A percentile compares a stretch with the other conserved stretches of the same genome.
Conservation (phyloP, 2,113 vertebrate species). For the Microcebus murinus region DNA sequence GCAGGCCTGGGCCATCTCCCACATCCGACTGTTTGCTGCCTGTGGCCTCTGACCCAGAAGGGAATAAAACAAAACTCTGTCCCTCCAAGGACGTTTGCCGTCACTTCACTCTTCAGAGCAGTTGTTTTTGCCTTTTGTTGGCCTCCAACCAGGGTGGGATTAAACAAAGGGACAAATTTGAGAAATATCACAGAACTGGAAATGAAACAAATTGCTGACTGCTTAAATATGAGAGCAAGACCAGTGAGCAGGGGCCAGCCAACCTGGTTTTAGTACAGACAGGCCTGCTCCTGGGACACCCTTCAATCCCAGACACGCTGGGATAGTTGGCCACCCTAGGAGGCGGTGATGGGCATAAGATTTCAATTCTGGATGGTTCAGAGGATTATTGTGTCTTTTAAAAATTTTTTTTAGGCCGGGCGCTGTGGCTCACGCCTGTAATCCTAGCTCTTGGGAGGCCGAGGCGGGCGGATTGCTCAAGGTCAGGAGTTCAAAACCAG, state of each 20-base stretch:
- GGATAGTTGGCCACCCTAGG: background rate
- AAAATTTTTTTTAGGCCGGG: too few relatives aligned
- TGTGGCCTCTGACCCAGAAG: background rate
- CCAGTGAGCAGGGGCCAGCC: background rate
- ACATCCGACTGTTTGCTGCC: background rate
- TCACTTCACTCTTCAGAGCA: background rate
- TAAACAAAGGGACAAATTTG: background rate
- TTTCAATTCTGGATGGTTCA: background rate
- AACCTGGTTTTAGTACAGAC: background rate
- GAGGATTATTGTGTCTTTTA: background rate
- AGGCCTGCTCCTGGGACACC: background rate
- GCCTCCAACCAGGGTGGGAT: background rate
- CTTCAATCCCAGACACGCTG: background rate
- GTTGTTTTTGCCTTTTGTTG: background rate
- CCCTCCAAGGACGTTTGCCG: background rate
- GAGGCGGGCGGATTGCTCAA: too few relatives aligned
- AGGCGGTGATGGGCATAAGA: background rate
- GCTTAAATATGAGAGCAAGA: background rate
- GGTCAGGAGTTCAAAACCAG: too few relatives aligned
- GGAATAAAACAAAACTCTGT: background rate
- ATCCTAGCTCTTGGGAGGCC: too few relatives aligned
- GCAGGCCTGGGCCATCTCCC: background rate
- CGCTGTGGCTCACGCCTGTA: too few relatives aligned
- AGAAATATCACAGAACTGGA: background rate
- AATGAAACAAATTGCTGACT: background rate